Evolutionary conservation across 2,797 vertebrate genomes (phyloP).

Genomic region (Dendrocincla fuliginosa): DNA sequence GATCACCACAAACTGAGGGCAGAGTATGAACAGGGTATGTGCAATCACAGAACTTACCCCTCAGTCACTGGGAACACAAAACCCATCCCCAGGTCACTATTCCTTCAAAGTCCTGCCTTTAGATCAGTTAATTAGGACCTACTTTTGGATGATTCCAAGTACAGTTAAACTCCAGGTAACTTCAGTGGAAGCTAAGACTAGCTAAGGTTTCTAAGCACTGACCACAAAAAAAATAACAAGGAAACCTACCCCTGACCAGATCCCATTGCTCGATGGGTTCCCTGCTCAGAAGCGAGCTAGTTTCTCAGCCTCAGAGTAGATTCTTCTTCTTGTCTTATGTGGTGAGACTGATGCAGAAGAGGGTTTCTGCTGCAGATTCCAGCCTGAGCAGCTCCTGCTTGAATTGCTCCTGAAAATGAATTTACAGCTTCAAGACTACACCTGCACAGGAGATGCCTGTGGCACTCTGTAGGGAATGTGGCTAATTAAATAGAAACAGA

Average conservation of each 20-base stretch:
- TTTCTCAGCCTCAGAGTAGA: background rate
- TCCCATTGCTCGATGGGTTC: background rate
- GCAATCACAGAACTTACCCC: background rate
- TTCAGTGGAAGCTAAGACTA: background rate
- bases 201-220: background rate
- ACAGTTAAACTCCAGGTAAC: background rate
- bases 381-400: slow-evolving; percentile 30
- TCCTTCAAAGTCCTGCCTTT: background rate
- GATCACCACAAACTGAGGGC: background rate
- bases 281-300: background rate
- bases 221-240: background rate
- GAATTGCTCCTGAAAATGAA: slow-evolving; percentile 31
- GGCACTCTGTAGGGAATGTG: slow-evolving; percentile 61
- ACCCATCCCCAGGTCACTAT: background rate
- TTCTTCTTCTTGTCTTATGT: background rate
- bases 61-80: background rate
- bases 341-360: background rate
- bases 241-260: background rate
- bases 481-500: slow-evolving; percentile 59
- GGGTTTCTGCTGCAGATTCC: slow-evolving; percentile 21
- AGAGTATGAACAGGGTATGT: background rate
- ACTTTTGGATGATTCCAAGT: background rate
- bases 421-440: slow-evolving; percentile 63
- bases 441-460: slow-evolving; percentile 64
- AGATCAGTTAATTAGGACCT: background rate